These are phyloP conservation scores for Candidula unifasciata DNA, from an alignment of 2,888 invertebrate species.

Conservation along the genomic window DNA sequence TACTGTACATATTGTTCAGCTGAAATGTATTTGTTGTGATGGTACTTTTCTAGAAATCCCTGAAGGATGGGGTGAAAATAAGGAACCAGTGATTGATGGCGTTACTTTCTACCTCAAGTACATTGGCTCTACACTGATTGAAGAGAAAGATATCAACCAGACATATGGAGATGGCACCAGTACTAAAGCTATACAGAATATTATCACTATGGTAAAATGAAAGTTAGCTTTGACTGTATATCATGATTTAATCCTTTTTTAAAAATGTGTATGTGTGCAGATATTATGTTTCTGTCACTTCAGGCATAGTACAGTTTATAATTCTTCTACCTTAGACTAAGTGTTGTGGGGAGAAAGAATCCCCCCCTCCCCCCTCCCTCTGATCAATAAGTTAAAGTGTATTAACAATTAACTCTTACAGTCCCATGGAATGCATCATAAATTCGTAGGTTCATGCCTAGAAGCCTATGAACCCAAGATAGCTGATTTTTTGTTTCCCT, in stretches of 20 bases:
- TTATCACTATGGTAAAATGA: slow-evolving; percentile 83
- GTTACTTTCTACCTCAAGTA: slow-evolving; percentile 81
- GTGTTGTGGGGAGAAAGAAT: too few species aligned
- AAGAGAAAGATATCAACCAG: slow-evolving; percentile 85
- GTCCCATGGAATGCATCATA: too few species aligned
- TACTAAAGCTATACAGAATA: slow-evolving; percentile 86
- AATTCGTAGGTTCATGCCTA: too few species aligned
- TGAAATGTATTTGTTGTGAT: background rate
- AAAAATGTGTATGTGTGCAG: background rate
- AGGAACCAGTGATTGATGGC: slow-evolving; percentile 69
- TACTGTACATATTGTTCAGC: too few species aligned
- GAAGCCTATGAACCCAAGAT: too few species aligned
- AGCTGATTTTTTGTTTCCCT: too few species aligned
- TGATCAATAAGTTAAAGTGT: too few species aligned
- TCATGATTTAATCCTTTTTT: background rate
- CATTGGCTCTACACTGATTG: slow-evolving; percentile 87
- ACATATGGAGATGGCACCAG: slow-evolving; percentile 82
- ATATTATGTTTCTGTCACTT: too few species aligned
- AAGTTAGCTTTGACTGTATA: background rate
- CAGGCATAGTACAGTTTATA: too few species aligned
- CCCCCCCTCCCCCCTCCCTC: too few species aligned
- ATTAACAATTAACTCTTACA: too few species aligned
- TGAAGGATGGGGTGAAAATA: slow-evolving; percentile 72
- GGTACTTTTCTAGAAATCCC: slow-evolving; percentile 63
- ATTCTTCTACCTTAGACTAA: too few species aligned